Conservation (phyloP, 2,888 invertebrate species). For the Caenorhabditis sulstoni region DNA sequence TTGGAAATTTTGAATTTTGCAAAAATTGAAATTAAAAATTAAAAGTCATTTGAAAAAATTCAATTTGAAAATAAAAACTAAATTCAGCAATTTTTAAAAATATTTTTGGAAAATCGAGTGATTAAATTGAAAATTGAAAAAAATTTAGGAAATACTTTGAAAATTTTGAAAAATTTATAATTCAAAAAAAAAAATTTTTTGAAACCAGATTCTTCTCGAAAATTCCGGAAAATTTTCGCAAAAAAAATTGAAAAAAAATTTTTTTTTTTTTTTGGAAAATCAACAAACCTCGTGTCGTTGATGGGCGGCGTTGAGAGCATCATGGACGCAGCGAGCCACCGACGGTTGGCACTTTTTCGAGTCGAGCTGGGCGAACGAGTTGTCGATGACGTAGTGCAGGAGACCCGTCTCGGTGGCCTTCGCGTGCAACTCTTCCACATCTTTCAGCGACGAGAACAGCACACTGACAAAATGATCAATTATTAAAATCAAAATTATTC, state of each 20-base stretch:
- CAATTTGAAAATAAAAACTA: too few species aligned
- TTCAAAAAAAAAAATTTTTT: too few species aligned
- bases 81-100: too few species aligned
- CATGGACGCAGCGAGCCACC: slow-evolving; percentile 61
- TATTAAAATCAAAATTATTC: too few species aligned
- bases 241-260: neutral
- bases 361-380: slow-evolving; percentile 59
- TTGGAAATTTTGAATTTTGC: too few species aligned
- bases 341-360: slow-evolving; percentile 38
- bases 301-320: slow-evolving; percentile 57
- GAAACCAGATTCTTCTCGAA: too few species aligned
- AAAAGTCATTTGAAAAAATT: too few species aligned
- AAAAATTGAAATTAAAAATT: too few species aligned
- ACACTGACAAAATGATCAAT: slow-evolving; percentile 53
- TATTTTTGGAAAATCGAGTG: too few species aligned
- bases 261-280: neutral
- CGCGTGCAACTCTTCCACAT: slow-evolving; percentile 67
- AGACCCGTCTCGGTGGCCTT: slow-evolving; percentile 64
- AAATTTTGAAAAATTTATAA: too few species aligned
- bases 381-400: slow-evolving; percentile 70
- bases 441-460: slow-evolving; percentile 69
- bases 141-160: too few species aligned
- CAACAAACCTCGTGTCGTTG: slow-evolving; percentile 54
- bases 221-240: neutral
- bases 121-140: too few species aligned